Evolutionary conservation across 2,888 invertebrate genomes (phyloP), one percentile per base, ranked within the genome.

Genomic region (Alsophila aescularia): DNA sequence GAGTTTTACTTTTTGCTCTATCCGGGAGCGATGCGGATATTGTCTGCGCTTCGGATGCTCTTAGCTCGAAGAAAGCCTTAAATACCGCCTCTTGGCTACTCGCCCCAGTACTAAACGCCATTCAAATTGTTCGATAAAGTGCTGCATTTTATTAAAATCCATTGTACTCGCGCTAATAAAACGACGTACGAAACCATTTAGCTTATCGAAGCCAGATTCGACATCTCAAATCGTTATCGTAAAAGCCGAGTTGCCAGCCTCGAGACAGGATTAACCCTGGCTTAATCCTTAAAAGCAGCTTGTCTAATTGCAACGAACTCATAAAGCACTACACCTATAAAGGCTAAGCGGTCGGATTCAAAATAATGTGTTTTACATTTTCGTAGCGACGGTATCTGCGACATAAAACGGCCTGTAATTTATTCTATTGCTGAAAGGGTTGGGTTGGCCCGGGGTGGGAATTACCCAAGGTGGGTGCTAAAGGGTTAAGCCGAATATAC

Each of bases 351-450:
- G 87, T 87, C 74, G 89, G 90, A 90, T 90, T 89, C 84, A 85
- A 85, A 90, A 90, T 91, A 91, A 90, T 88, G 89, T 86, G 87
- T 86, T 89, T 89, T 82, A 89, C 90, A 88, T 90, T 90, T 90
- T 90, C 86, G 85, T 81, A 82, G 81, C 82, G 83, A 77, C 84
- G 85, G 87, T 91, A 90, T 90, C 88, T 84, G 83, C 87, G 87
- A 89, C 90, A 90, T 90, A 90, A 91, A 91, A 89, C 86, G 90
- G 87, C 83, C 83, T 87, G 90, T 90, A 91, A 91, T 91, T 90
- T 91, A 91, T 91, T 91, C 91, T 91, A 91, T 90, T 91, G 90
- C 90, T 90, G 90, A 91, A 91, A 91, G 90, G 91, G 91, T 90
- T 79, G 87, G 85, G 87, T 79, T 78, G 81, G 77, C 75, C 74